Conservation (phyloP, 2,888 invertebrate species). For the Ennomos quercinarius region DNA sequence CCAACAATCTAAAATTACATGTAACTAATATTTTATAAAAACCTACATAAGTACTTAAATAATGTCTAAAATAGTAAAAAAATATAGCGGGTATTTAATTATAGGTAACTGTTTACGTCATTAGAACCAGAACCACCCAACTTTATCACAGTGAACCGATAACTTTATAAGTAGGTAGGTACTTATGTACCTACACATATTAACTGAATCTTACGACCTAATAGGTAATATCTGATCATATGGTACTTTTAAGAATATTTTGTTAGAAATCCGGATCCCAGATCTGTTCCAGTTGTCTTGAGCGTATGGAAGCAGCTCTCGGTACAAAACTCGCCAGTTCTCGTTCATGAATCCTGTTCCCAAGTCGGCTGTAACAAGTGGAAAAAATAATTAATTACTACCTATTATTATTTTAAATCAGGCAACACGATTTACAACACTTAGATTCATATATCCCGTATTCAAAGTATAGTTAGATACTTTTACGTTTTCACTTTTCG, state of each 20-base stretch:
- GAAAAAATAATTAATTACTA: slow-evolving; percentile 4
- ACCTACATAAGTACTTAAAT: background rate
- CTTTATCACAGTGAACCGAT: slow-evolving; percentile 41
- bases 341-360: slow-evolving; percentile 84
- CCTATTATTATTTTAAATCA: slow-evolving; percentile 1
- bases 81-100: background rate
- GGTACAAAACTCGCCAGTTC: slow-evolving; percentile 86
- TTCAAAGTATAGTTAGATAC: no score
- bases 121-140: slow-evolving; percentile 9
- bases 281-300: slow-evolving; percentile 83
- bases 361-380: slow-evolving; percentile 78
- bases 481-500: no score
- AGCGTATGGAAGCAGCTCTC: slow-evolving; percentile 82
- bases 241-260: slow-evolving; percentile 82
- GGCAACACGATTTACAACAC: no score
- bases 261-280: slow-evolving; percentile 81
- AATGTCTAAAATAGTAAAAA: background rate
- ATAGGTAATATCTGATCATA: slow-evolving; percentile 70
- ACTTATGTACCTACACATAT: background rate
- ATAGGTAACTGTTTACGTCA: no score
- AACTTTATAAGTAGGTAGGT: slow-evolving; percentile 10
- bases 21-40: no score
- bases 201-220: slow-evolving; percentile 29
- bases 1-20: background rate
- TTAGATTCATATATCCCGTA: no score